Evolutionary conservation across 53 echinoderm and acorn worm genomes (phyloP).

Genomic region (Paelopatides confundens): DNA sequence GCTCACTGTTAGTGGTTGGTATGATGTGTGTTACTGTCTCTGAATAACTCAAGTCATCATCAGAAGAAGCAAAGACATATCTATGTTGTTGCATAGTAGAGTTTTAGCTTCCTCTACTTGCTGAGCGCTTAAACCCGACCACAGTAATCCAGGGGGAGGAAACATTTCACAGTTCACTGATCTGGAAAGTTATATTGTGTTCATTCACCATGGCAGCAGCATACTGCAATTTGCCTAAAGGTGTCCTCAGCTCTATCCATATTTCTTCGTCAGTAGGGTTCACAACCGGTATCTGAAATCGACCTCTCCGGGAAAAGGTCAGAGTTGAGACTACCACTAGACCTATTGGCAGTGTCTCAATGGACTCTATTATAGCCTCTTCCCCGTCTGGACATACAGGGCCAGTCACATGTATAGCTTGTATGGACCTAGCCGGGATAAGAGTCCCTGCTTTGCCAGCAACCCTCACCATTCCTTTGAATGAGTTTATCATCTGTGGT

Average conservation of each 20-base stretch:
- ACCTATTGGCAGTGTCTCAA: constrained; percentile 3
- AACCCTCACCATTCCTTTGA: constrained; percentile 35
- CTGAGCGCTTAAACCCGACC: constrained; percentile 26
- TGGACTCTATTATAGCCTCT: constrained; percentile 29
- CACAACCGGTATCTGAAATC: background rate
- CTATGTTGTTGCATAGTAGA: constrained; percentile 1
- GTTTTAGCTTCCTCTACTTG: constrained; percentile 12
- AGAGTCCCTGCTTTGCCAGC: background rate
- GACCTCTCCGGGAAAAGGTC: background rate
- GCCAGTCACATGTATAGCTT: background rate
- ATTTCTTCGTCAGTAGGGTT: constrained; percentile 42
- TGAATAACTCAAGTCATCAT: constrained; percentile 50
- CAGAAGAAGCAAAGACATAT: constrained; percentile 41
- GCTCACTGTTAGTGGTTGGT: background rate
- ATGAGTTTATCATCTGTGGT: background rate
- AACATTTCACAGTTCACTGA: too few relatives aligned
- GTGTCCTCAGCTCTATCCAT: constrained; percentile 4
- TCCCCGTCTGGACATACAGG: background rate
- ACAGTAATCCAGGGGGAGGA: background rate
- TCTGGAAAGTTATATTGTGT: too few relatives aligned
- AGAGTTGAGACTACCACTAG: background rate
- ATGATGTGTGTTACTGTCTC: constrained; percentile 50
- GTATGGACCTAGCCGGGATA: constrained; percentile 4
- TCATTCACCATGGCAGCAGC: too few relatives aligned
- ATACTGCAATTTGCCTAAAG: background rate